Conservation (phyloP, 2,113 vertebrate genomes). For the Neoarius graeffei region DNA sequence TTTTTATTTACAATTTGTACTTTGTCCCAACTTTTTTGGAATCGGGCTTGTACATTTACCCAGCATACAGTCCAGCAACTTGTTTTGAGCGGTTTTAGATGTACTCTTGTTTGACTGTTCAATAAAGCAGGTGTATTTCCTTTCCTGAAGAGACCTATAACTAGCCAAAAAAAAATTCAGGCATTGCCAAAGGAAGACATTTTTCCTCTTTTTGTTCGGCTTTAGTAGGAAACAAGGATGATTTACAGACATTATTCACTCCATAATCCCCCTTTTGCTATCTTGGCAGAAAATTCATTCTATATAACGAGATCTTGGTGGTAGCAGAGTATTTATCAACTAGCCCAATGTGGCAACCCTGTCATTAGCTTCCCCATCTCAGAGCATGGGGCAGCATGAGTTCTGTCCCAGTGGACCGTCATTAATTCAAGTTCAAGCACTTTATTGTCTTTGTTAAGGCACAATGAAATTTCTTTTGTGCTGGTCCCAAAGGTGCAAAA, state of each 20-base stretch:
- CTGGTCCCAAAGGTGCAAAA: no score
- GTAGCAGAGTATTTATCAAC: background rate
- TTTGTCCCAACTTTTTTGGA: no score
- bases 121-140: background rate
- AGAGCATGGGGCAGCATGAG: background rate
- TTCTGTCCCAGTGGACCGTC: background rate
- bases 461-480: no score
- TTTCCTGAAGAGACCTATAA: background rate
- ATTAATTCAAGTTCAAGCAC: background rate
- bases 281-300: background rate
- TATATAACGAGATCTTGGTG: background rate
- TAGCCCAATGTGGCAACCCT: background rate
- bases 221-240: background rate
- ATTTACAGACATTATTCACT: background rate
- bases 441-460: background rate
- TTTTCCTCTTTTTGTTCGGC: background rate
- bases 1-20: no score
- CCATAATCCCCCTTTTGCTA: background rate
- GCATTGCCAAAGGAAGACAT: background rate
- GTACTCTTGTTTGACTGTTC: background rate
- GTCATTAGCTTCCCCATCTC: background rate
- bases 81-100: background rate
- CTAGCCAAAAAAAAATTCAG: background rate
- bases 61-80: background rate
- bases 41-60: no score